A percentile compares a stretch with the other conserved stretches of the same genome.
Evolutionary conservation across 2,888 invertebrate genomes (phyloP).

Genomic region (Mycalesis mineus): DNA sequence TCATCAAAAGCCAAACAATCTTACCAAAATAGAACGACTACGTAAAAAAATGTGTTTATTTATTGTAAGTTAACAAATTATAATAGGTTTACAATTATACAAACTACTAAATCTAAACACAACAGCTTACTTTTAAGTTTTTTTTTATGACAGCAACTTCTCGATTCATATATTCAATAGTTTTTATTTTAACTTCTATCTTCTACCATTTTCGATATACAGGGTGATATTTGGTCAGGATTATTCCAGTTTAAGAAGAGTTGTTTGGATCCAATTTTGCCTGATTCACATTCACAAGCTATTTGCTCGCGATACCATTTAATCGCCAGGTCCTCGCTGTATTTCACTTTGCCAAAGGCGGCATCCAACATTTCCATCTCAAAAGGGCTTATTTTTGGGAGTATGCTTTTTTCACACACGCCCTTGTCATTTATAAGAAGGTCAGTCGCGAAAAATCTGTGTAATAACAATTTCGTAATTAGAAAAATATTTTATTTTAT

Average conservation of each 20-base stretch:
- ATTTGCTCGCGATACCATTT: conserved; percentile 38
- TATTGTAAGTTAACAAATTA: too few species aligned
- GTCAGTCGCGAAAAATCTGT: conserved; percentile 48
- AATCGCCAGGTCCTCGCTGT: conserved; percentile 38
- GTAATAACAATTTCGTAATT: too few species aligned
- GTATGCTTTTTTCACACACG: conserved; percentile 45
- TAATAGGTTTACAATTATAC: too few species aligned
- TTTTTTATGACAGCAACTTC: conserved; percentile 7
- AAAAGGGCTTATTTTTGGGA: conserved; percentile 43
- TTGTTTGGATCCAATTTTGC: conserved; percentile 31
- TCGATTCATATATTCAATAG: neutral
- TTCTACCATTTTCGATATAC: neutral
- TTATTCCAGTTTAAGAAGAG: neutral
- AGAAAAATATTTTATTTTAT: too few species aligned
- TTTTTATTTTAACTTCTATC: neutral
- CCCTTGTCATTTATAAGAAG: conserved; percentile 48
- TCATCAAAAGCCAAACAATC: too few species aligned
- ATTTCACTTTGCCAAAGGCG: conserved; percentile 35
- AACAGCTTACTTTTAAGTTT: too few species aligned
- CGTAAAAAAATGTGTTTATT: too few species aligned
- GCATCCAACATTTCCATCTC: conserved; percentile 45
- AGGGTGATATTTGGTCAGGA: neutral
- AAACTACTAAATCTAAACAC: too few species aligned
- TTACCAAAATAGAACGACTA: too few species aligned
- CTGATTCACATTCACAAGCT: conserved; percentile 19